Conservation (phyloP, 2,797 vertebrate species). For the Alcedo atthis region DNA sequence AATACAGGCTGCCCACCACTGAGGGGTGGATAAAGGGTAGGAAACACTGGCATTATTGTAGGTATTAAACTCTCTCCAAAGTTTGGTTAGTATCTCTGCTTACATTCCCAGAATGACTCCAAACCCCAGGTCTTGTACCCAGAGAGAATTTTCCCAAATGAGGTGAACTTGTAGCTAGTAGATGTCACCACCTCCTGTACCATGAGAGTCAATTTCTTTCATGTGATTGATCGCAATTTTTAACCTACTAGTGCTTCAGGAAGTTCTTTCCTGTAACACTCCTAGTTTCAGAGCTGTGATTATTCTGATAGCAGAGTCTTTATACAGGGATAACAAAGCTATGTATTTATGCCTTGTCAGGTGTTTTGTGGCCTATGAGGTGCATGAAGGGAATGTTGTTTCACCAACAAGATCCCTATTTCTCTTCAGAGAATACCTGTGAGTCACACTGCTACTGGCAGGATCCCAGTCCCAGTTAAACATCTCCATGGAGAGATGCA, state of each 20-base stretch:
- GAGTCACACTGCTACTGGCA: neutral
- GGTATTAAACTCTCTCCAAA: neutral
- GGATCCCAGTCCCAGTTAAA: neutral
- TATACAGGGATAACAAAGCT: neutral
- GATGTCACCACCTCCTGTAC: neutral
- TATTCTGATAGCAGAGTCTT: neutral
- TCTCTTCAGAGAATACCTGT: neutral
- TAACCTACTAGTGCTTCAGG: neutral
- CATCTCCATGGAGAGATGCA: neutral
- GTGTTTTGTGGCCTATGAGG: neutral
- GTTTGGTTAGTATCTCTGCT: neutral
- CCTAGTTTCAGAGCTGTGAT: neutral
- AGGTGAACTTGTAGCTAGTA: neutral
- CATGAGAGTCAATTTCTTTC: neutral
- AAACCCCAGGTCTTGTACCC: neutral
- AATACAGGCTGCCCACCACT: neutral
- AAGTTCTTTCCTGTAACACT: neutral
- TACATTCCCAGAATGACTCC: neutral
- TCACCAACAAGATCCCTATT: neutral
- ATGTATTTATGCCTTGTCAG: neutral
- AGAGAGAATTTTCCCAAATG: neutral
- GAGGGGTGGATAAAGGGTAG: neutral
- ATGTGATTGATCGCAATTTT: neutral
- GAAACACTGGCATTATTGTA: neutral
- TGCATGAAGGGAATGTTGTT: neutral